Base-by-base conservation (phyloP, 2,888 invertebrate genomes). In the Dynastes maya region DNA sequence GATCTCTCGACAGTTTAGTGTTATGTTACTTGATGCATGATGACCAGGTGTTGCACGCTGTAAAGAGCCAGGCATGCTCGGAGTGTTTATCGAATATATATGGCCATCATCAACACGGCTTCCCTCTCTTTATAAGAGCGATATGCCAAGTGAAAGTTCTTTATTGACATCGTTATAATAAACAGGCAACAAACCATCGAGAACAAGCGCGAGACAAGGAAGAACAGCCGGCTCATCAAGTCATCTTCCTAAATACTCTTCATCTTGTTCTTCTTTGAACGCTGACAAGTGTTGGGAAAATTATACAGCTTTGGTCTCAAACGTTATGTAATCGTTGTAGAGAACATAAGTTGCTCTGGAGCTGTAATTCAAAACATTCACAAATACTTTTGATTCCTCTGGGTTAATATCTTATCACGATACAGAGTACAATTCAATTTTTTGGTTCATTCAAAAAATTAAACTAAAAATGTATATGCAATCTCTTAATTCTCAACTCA, bases 91-190 rank as follows among this genome's bases (percentile, higher is more conserved):
- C 8, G 45, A 63, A 63, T 27, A 29, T 55, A 55, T 55, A 27
- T 6, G 32, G 29, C 63, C 27, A n/a, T 49, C 29, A 51, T 40
- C 51, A 51, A 27, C 29, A 51, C 68, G 51, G 29, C 68, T 68
- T 68, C 51, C 32, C 65, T 68, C 65, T 63, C 63, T 63, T 68
- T 68, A 49, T 13, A 29, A 49, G 27, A 51, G 51, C n/a, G 16
- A 55, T 55, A 55, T 68, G 68, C 51, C 68, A 51, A 68, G 68
- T 68, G 68, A 68, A 68, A 68, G 68, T 68, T 51, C 51, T 68
- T 68, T 68, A 68, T 68, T 68, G 68, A 51, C 68, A 68, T 68
- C 51, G 68, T 68, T 68, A 68, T 51, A 51, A 29, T 55, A 55
- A 16, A 63, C 32, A 32, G 6, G 27, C 32, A 63, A 63, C 63